A percentile compares a stretch with the other conserved stretches of the same genome.
Conservation (phyloP, 2,888 invertebrate genomes). For the Netelia virgata region DNA sequence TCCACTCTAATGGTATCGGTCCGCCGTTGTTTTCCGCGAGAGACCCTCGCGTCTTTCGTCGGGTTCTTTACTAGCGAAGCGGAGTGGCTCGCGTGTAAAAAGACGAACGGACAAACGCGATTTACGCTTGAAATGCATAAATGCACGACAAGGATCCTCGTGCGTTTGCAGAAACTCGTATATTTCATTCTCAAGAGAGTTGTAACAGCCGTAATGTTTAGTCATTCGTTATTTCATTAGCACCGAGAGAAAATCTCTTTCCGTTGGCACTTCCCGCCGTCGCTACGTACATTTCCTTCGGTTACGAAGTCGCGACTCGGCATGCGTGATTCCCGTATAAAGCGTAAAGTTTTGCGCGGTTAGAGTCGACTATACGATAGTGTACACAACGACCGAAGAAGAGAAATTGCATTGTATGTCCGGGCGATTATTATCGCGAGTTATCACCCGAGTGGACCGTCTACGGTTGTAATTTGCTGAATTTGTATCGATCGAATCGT, state of each 20-base stretch:
- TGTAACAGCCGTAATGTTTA: conserved; percentile 41
- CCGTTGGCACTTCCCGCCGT: conserved; percentile 45
- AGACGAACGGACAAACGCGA: conserved; percentile 26
- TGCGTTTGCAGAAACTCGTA: conserved; percentile 22
- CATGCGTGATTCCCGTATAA: conserved; percentile 66
- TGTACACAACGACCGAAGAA: conserved; percentile 48
- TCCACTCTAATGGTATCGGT: conserved; percentile 11
- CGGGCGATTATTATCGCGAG: conserved; percentile 60
- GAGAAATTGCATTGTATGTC: conserved; percentile 69
- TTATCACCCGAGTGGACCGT: conserved; percentile 40
- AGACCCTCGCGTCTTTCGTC: conserved; percentile 22
- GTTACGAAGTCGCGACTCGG: conserved; percentile 61
- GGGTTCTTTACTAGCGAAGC: not conserved
- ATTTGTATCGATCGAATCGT: conserved; percentile 30
- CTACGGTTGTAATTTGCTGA: not conserved
- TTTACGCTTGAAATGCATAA: conserved; percentile 33
- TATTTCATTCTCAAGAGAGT: conserved; percentile 8
- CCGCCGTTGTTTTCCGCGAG: conserved; percentile 17
- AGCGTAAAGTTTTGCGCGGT: conserved; percentile 20
- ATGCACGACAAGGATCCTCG: conserved; percentile 11
- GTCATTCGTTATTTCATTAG: conserved; percentile 66
- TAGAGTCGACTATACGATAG: conserved; percentile 14
- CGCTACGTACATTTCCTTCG: conserved; percentile 47
- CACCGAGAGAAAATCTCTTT: conserved; percentile 62
- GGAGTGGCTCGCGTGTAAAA: conserved; percentile 12